Percentiles rank a stretch among this genome's conserved stretches.
These are phyloP conservation scores for Forbesichthys papilliferus DNA, from an alignment of 2,113 vertebrate genomes.

Conservation along the genomic window DNA sequence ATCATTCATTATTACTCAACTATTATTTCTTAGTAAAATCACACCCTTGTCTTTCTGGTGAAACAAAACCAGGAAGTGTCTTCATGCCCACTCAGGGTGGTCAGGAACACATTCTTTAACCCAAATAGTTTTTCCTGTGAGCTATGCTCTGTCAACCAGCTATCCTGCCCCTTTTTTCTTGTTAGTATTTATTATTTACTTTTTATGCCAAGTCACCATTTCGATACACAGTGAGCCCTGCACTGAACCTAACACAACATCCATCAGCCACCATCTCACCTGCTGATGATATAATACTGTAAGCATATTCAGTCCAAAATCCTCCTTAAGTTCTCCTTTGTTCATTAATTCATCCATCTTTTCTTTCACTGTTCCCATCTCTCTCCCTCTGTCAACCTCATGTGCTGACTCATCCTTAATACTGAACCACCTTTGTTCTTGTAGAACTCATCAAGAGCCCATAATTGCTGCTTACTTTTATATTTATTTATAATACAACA, in stretches of 20 bases:
- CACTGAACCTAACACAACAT: no score
- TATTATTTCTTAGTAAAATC: conserved; percentile 2
- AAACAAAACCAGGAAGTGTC: background rate
- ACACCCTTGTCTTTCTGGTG: background rate
- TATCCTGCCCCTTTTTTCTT: no score
- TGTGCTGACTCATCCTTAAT: background rate
- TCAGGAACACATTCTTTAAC: no score
- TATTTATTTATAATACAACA: conserved; percentile 17
- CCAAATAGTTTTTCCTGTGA: no score
- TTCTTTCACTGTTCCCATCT: background rate
- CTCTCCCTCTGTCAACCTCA: background rate
- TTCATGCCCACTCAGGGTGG: no score
- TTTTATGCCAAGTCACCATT: no score
- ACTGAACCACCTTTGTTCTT: conserved; percentile 52
- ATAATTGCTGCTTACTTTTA: conserved; percentile 30
- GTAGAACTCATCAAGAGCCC: conserved; percentile 42
- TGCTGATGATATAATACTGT: no score
- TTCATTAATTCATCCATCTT: background rate
- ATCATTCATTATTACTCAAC: conserved; percentile 21
- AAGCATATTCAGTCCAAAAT: no score
- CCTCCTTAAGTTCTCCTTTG: background rate
- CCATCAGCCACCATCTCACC: no score
- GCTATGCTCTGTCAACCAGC: no score
- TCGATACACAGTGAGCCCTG: no score
- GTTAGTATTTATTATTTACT: no score